These are phyloP conservation scores for Crepidodera aurea DNA, from an alignment of 2,888 invertebrate species.

Conservation along the genomic window DNA sequence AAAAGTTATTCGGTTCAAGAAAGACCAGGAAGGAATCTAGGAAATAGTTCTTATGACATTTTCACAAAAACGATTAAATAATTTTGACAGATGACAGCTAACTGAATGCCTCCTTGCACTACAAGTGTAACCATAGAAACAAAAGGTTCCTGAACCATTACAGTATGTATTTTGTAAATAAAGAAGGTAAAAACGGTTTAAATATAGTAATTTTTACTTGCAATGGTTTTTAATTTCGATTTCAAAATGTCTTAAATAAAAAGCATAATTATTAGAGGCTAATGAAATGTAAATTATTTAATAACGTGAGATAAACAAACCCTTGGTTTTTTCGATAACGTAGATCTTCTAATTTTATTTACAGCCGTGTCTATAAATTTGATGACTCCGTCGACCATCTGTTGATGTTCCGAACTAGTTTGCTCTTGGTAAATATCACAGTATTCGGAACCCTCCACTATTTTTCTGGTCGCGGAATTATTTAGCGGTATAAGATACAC, in stretches of 20 bases:
- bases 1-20: too few relatives aligned
- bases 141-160: too few relatives aligned
- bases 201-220: too few relatives aligned
- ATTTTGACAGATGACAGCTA: too few relatives aligned
- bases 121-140: too few relatives aligned
- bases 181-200: too few relatives aligned
- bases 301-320: conserved; percentile 67
- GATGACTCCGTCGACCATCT: conserved; percentile 76
- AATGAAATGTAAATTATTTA: conserved; percentile 1
- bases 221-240: too few relatives aligned
- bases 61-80: too few relatives aligned
- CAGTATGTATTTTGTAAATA: too few relatives aligned
- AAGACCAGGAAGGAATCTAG: too few relatives aligned
- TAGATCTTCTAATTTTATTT: conserved; percentile 83
- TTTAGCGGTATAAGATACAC: conserved; percentile 86
- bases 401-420: conserved; percentile 67
- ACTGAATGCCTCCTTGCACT: too few relatives aligned
- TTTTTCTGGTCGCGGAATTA: conserved; percentile 80
- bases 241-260: conserved; percentile 19
- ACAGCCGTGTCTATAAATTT: conserved; percentile 86
- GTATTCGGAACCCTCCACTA: conserved; percentile 75
- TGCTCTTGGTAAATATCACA: conserved; percentile 87
- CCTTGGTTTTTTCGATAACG: conserved; percentile 72
- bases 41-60: too few relatives aligned
- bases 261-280: conserved; percentile 11